A percentile compares a stretch with the other conserved stretches of the same genome.
These are phyloP conservation scores for Smittia sp. DNA, from an alignment of 2,888 invertebrate species.

Conservation along the genomic window DNA sequence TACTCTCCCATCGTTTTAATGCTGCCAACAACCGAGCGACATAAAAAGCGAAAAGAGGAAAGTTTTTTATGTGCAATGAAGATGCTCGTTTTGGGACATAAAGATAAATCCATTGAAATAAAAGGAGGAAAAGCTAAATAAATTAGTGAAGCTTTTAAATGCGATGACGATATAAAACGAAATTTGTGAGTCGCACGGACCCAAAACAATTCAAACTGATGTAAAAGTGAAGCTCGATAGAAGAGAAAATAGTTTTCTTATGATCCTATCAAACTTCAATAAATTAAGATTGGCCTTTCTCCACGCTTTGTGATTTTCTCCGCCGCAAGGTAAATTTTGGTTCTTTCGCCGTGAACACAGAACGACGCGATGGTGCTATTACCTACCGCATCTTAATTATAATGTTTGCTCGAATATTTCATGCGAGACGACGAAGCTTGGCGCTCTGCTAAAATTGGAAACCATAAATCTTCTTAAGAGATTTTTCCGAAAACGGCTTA, in stretches of 20 bases:
- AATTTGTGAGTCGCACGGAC: background rate
- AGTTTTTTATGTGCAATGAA: background rate
- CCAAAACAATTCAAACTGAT: background rate
- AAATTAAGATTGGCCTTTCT: background rate
- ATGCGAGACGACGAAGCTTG: background rate
- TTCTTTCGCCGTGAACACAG: too few species aligned
- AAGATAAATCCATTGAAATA: conserved; percentile 18
- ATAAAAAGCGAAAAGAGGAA: background rate
- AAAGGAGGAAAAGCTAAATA: conserved; percentile 11
- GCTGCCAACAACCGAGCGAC: background rate
- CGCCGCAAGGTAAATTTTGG: too few species aligned
- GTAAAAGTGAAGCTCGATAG: background rate
- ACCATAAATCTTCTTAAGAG: conserved; percentile 3
- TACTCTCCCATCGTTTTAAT: background rate
- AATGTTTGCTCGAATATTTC: conserved; percentile 8
- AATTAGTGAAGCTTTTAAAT: conserved; percentile 16
- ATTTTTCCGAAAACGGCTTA: background rate
- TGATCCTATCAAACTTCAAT: background rate
- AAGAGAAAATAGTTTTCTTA: background rate
- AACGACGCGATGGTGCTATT: too few species aligned
- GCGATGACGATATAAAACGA: background rate
- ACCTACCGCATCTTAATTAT: background rate
- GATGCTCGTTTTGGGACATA: conserved; percentile 7
- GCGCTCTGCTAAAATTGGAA: background rate
- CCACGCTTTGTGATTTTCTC: background rate